A percentile compares a stretch with the other conserved stretches of the same genome.
phyloP scores from a whole-genome alignment of 2,888 invertebrate species.

The Nymphalis polychloros region DNA sequence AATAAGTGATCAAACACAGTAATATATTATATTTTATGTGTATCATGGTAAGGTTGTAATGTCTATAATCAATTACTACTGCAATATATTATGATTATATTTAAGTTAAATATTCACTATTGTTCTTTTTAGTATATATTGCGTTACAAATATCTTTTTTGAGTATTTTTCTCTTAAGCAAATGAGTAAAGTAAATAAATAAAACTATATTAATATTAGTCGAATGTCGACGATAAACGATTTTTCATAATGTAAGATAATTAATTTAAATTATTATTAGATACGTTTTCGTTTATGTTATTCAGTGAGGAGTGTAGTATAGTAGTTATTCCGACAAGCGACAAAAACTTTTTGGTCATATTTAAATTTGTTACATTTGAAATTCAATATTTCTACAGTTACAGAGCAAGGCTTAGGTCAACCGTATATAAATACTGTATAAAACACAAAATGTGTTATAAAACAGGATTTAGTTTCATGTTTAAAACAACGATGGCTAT shows the following conservation, averaged over 20 bases:
- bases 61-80: constrained; percentile 3
- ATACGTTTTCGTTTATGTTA: neutral
- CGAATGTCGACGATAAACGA: neutral
- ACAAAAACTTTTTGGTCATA: constrained; percentile 10
- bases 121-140: neutral
- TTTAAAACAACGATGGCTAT: constrained; percentile 1
- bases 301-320: neutral
- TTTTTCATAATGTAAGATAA: neutral
- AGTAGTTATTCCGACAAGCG: constrained; percentile 3
- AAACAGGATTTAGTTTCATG: neutral
- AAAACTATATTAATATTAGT: neutral
- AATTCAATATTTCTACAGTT: constrained; percentile 20
- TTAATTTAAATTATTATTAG: neutral
- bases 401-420: constrained; percentile 23
- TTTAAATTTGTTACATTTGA: constrained; percentile 28
- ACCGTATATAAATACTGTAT: constrained; percentile 9
- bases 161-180: neutral
- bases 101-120: neutral
- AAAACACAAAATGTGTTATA: constrained; percentile 5
- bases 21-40: constrained; percentile 16
- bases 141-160: neutral
- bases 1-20: constrained; percentile 19
- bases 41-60: constrained; percentile 23
- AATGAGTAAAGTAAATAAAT: neutral
- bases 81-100: neutral